Percentiles rank a stretch among this genome's conserved stretches.
Evolutionary conservation across 2,888 invertebrate species (phyloP).

Genomic region (Amiota communis): DNA sequence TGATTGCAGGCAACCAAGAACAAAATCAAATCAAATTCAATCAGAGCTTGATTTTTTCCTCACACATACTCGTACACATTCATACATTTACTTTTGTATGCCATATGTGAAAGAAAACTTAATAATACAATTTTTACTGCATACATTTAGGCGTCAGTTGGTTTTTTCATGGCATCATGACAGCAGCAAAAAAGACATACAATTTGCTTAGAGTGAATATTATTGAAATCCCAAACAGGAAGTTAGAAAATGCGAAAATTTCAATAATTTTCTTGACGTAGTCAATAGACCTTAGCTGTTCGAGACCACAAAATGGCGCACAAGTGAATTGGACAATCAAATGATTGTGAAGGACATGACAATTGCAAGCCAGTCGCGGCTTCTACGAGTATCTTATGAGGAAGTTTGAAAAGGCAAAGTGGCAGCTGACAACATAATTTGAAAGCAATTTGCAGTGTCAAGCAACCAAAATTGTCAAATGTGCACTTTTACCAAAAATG

Average conservation of each 20-base stretch:
- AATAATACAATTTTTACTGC: background rate
- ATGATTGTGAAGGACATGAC: slow-evolving; percentile 20
- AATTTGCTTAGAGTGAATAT: background rate
- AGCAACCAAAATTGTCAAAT: slow-evolving; percentile 62
- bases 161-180: no score
- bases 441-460: slow-evolving; percentile 67
- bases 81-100: no score
- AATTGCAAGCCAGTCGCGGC: slow-evolving; percentile 8
- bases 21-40: no score
- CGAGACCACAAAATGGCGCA: slow-evolving; percentile 57
- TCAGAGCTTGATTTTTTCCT: no score
- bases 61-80: no score
- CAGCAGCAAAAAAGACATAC: no score
- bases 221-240: slow-evolving; percentile 13
- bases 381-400: slow-evolving; percentile 39
- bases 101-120: no score
- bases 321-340: slow-evolving; percentile 40
- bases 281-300: slow-evolving; percentile 36
- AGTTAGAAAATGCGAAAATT: slow-evolving; percentile 44
- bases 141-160: background rate
- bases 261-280: slow-evolving; percentile 56
- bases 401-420: slow-evolving; percentile 38
- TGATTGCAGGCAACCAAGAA: no score
- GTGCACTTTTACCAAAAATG: slow-evolving; percentile 58
- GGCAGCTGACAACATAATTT: slow-evolving; percentile 69